These are phyloP conservation scores for Mamestra brassicae DNA, from an alignment of 2,888 invertebrate genomes.

Conservation along the genomic window DNA sequence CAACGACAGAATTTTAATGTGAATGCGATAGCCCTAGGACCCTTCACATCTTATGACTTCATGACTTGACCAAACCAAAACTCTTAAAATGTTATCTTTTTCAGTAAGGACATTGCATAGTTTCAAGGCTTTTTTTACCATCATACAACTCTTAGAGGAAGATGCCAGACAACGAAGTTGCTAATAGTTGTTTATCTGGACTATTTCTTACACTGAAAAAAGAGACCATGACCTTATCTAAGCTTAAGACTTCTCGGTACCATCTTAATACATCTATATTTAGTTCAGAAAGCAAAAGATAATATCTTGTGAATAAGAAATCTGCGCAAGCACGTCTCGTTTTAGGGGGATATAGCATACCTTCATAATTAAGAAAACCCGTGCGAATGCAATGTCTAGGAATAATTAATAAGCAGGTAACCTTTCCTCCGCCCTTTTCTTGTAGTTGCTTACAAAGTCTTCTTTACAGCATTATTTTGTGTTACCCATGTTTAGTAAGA, in stretches of 20 bases:
- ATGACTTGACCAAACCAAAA: too few relatives aligned
- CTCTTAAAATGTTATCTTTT: too few relatives aligned
- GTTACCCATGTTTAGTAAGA: neutral
- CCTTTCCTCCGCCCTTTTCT: neutral
- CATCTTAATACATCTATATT: neutral
- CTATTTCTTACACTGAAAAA: too few relatives aligned
- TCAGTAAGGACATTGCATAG: neutral
- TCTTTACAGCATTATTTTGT: neutral
- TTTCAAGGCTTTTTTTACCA: neutral
- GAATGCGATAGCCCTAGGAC: too few relatives aligned
- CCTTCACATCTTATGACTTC: too few relatives aligned
- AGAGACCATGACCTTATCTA: neutral
- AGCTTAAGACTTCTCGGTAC: neutral
- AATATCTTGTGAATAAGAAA: slow-evolving; percentile 8
- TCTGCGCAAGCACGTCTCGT: slow-evolving; percentile 11
- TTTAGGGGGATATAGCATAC: slow-evolving; percentile 2
- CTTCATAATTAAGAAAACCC: slow-evolving; percentile 29
- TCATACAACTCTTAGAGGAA: neutral
- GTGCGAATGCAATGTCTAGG: slow-evolving; percentile 21
- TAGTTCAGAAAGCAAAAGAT: slow-evolving; percentile 1
- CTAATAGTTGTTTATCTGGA: too few relatives aligned
- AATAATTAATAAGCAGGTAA: slow-evolving; percentile 15
- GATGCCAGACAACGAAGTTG: too few relatives aligned
- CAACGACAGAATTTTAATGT: too few relatives aligned
- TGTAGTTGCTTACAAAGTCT: slow-evolving; percentile 15